Base-by-base conservation (phyloP, 2,888 invertebrate genomes). In the Papilio gigon region DNA sequence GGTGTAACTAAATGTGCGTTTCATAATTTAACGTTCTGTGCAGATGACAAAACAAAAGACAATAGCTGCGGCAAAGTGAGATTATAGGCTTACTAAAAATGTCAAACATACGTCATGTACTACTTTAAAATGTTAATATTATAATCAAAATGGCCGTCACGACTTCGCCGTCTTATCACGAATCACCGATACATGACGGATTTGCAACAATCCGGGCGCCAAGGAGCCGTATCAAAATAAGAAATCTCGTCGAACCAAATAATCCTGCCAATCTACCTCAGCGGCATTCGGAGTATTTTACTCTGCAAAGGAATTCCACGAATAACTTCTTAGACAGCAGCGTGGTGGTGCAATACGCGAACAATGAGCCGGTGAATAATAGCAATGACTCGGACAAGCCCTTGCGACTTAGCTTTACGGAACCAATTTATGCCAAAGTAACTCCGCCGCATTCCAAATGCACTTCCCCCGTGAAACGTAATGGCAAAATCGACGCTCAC, bases 181-280 rank as follows among this genome's bases (percentile, higher is more conserved):
- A 90, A 66, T 88, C 94, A 65, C 94, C 95, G 70, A 94, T 97
- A 64, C 95, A 96, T 86, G 97, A 97, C 86, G 97, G 97, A 67
- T 97, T 96, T 87, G 97, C 97, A 64, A 97, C 97, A n/a, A 96
- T 97, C 76, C 93, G 96, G 70, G 93, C 95, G 14, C 94, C 92
- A 40, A 87, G 92, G 76, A 92, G 92, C 77, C 83, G 90, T 74
- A 90, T 91, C 73, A 92, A 92, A 76, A 90, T 92, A 77, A 89
- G 90, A 75, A 90, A 86, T 78, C 78, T 90, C 79, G 87, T 90
- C 71, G 90, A 90, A 80, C 89, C 90, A 83, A 90, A 81, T 77
- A 84, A 84, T 76, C 80, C 77, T 67, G 76, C 79, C 44, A 89
- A 87, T 83, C 85, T 90, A 88, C 90, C 92, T 86, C 91, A 92